These are phyloP conservation scores for Lasioglossum villosulum DNA, from an alignment of 2,888 invertebrate genomes.

Conservation along the genomic window DNA sequence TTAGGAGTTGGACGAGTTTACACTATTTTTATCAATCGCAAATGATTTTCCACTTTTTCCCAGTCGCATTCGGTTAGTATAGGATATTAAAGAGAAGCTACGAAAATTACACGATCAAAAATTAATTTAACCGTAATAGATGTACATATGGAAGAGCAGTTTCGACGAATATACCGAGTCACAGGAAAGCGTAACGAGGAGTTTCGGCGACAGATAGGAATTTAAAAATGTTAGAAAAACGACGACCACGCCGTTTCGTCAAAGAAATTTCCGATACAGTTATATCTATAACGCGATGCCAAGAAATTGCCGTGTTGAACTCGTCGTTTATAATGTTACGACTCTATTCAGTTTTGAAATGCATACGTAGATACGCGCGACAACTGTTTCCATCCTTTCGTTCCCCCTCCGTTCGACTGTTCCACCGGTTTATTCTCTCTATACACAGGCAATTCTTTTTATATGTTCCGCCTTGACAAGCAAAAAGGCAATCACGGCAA, in stretches of 20 bases:
- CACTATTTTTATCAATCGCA: neutral
- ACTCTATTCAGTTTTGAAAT: conserved; percentile 9
- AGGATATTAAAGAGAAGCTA: neutral
- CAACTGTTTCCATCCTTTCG: neutral
- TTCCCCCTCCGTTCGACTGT: neutral
- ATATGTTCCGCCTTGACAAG: conserved; percentile 45
- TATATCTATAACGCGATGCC: neutral
- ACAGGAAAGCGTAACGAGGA: neutral
- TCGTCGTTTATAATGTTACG: conserved; percentile 8
- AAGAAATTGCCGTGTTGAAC: neutral
- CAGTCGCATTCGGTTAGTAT: neutral
- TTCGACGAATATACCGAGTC: neutral
- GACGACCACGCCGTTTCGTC: neutral
- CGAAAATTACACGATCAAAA: neutral
- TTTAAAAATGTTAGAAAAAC: neutral
- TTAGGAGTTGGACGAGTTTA: neutral
- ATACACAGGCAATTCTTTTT: conserved; percentile 14
- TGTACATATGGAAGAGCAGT: neutral
- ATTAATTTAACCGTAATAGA: neutral
- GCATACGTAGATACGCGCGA: neutral
- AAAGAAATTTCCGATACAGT: neutral
- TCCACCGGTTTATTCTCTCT: neutral
- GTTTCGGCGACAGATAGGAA: neutral
- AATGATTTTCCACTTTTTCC: neutral
- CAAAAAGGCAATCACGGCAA: conserved; percentile 45